Evolutionary conservation across 2,888 invertebrate genomes (phyloP).

Genomic region (Dynastes grantii): DNA sequence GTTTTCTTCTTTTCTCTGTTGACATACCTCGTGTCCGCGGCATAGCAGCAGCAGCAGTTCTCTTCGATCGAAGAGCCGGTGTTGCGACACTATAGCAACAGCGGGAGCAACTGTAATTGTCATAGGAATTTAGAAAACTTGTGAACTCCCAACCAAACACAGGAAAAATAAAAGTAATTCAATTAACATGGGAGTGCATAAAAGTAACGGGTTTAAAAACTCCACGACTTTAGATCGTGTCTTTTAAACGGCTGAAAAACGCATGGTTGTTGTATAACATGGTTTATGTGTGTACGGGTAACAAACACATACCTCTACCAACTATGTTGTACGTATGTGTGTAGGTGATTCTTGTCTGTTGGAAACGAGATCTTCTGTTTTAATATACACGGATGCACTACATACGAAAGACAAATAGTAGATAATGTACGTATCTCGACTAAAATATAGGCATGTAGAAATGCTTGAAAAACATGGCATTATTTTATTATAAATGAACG

Average conservation of each 20-base stretch:
- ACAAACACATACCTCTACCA: too few relatives aligned
- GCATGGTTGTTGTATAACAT: background rate
- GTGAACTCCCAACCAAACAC: constrained; percentile 50
- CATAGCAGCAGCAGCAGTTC: constrained; percentile 8
- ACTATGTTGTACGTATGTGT: too few relatives aligned
- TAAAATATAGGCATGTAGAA: too few relatives aligned
- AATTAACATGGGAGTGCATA: constrained; percentile 50
- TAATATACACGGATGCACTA: too few relatives aligned
- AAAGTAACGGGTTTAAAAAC: constrained; percentile 49
- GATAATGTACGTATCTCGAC: too few relatives aligned
- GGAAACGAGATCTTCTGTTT: too few relatives aligned
- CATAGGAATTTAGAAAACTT: constrained; percentile 51
- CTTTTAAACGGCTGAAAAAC: constrained; percentile 32
- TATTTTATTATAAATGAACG: too few relatives aligned
- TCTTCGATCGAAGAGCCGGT: constrained; percentile 21
- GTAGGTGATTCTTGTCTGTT: too few relatives aligned
- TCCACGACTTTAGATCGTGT: constrained; percentile 38
- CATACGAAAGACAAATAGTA: too few relatives aligned
- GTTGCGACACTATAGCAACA: constrained; percentile 33
- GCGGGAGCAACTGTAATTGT: constrained; percentile 46
- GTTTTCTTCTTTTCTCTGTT: constrained; percentile 27
- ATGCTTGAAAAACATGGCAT: too few relatives aligned
- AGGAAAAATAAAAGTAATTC: constrained; percentile 51
- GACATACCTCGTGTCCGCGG: constrained; percentile 26
- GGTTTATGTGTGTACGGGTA: too few relatives aligned